phyloP scores from a whole-genome alignment of 2,888 invertebrate species.

The Alviniconcha strummeri region DNA sequence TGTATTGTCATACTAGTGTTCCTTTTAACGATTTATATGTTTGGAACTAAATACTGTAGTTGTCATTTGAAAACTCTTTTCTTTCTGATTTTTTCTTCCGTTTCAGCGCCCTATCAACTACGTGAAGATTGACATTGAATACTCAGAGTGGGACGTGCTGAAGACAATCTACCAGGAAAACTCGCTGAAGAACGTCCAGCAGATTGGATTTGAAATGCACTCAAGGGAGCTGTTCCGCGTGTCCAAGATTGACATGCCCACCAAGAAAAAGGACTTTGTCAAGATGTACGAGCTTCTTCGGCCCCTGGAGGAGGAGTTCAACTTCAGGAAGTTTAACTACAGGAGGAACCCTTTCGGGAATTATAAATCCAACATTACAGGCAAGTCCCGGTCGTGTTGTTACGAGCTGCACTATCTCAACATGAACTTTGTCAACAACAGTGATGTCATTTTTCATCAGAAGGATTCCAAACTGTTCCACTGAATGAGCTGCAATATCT shows the following conservation, averaged over 20 bases:
- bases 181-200: slow-evolving; percentile 57
- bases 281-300: slow-evolving; percentile 54
- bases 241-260: slow-evolving; percentile 39
- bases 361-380: slow-evolving; percentile 47
- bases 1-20: too few species aligned
- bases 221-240: slow-evolving; percentile 47
- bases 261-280: slow-evolving; percentile 51
- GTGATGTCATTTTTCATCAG: slow-evolving; percentile 32
- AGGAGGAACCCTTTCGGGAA: slow-evolving; percentile 60
- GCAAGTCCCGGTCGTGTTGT: slow-evolving; percentile 51
- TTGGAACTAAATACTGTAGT: too few species aligned
- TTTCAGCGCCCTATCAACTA: slow-evolving; percentile 69
- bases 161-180: slow-evolving; percentile 49
- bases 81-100: neutral
- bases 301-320: slow-evolving; percentile 50
- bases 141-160: slow-evolving; percentile 69
- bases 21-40: too few species aligned
- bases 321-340: slow-evolving; percentile 61
- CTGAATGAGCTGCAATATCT: neutral
- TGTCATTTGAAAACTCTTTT: too few species aligned
- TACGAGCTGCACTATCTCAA: slow-evolving; percentile 65
- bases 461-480: slow-evolving; percentile 42
- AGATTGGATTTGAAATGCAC: slow-evolving; percentile 64
- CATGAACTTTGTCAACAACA: slow-evolving; percentile 51
- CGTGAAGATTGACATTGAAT: slow-evolving; percentile 73